Conservation (phyloP, 35 echinoderm and acorn worm species). For the Acanthaster planci region DNA sequence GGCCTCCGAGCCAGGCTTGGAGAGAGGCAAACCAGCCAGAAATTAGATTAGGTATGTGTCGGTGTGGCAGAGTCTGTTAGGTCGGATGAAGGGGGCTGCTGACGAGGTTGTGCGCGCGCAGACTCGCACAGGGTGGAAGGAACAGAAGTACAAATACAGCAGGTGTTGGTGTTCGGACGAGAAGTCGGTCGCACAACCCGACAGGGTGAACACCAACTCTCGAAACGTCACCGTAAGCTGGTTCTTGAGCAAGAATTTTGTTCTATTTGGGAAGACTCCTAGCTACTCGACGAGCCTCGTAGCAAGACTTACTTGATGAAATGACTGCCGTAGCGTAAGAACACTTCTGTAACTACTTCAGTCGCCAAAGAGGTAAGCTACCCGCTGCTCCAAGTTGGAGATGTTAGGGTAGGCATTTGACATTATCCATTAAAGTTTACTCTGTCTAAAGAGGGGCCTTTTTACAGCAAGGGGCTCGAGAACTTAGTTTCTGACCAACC, state of each 20-base stretch:
- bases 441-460: no score
- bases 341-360: no score
- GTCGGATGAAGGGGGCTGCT: background rate
- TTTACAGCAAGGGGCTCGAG: no score
- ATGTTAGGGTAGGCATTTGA: no score
- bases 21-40: background rate
- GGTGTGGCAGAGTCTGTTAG: conserved; percentile 11
- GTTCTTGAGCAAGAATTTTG: background rate
- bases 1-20: no score
- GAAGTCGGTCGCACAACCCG: background rate
- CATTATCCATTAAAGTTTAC: no score
- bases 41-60: conserved; percentile 24
- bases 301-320: background rate
- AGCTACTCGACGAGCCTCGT: background rate
- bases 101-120: background rate
- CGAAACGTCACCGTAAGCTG: background rate
- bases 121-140: background rate
- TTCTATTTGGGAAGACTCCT: background rate
- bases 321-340: background rate
- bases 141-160: background rate
- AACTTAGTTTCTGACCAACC: no score
- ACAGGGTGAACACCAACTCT: background rate
- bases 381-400: no score
- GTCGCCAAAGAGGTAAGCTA: no score
- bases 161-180: background rate